These are phyloP conservation scores for Allacma fusca DNA, from an alignment of 2,888 invertebrate species.

Conservation along the genomic window DNA sequence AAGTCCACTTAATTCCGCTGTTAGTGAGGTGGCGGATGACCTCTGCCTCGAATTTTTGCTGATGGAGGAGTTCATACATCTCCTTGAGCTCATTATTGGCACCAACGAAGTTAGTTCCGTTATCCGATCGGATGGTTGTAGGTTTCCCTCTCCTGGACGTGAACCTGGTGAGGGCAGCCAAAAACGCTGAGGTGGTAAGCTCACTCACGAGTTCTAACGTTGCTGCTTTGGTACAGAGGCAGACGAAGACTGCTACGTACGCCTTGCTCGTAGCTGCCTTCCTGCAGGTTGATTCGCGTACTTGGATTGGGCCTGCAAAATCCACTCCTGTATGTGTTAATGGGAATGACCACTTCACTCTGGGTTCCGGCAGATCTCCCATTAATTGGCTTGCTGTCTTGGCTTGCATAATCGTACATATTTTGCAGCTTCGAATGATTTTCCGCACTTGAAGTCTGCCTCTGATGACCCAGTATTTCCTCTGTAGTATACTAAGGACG, in stretches of 20 bases:
- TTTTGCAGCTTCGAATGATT: conserved; percentile 60
- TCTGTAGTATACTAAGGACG: conserved; percentile 50
- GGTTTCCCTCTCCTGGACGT: neutral
- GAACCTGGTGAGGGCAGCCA: neutral
- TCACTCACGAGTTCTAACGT: conserved; percentile 61
- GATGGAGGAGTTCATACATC: neutral
- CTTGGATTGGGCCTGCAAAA: conserved; percentile 62
- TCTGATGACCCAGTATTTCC: conserved; percentile 62
- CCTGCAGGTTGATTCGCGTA: conserved; percentile 57
- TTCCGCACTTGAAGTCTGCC: conserved; percentile 57
- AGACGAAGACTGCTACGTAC: conserved; percentile 62
- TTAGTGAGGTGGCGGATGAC: neutral
- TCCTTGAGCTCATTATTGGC: neutral
- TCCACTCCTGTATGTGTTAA: conserved; percentile 63
- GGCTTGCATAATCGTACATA: conserved; percentile 61
- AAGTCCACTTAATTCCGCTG: neutral
- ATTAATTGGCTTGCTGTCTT: conserved; percentile 61
- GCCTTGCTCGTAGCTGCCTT: conserved; percentile 61
- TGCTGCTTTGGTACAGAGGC: no score
- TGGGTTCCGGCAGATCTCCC: conserved; percentile 62
- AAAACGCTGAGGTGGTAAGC: conserved; percentile 1
- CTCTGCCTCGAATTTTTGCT: neutral
- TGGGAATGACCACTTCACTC: conserved; percentile 61
- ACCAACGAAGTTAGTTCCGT: neutral
- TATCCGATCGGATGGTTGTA: neutral